These are phyloP conservation scores for Threskiornis aethiopicus DNA, from an alignment of 2,797 vertebrate genomes.

Conservation along the genomic window DNA sequence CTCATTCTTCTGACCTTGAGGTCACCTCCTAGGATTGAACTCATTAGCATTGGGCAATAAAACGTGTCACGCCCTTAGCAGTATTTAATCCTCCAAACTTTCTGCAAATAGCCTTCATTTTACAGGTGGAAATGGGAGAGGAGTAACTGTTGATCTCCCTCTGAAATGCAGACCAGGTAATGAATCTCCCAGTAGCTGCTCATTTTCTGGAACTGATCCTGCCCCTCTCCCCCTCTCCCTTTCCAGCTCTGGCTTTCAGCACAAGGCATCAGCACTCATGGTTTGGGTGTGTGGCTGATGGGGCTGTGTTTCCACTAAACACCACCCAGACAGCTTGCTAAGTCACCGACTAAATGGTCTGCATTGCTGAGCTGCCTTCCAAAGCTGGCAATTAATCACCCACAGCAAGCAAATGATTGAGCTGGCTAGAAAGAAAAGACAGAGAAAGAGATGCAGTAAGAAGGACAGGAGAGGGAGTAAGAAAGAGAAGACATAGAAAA, in stretches of 20 bases:
- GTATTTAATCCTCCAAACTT: background rate
- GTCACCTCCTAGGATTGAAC: background rate
- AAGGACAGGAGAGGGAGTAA: background rate
- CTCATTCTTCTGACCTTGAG: background rate
- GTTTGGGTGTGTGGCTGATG: too few relatives aligned
- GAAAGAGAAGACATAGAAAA: background rate
- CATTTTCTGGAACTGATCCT: background rate
- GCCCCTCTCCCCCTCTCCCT: background rate
- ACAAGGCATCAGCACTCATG: background rate
- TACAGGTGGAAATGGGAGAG: background rate
- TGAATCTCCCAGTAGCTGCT: background rate
- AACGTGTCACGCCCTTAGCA: background rate
- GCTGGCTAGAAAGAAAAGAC: background rate
- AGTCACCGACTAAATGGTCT: background rate
- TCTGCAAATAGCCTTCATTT: background rate
- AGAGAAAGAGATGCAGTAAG: background rate
- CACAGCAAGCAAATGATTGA: background rate
- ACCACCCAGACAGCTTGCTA: background rate
- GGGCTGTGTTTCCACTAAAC: background rate
- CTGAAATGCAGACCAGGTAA: background rate
- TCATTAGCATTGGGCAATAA: background rate
- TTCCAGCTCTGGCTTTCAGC: background rate
- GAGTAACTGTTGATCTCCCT: background rate
- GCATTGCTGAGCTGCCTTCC: background rate
- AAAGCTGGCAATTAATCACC: background rate